Evolutionary conservation across 1,140 invertebrate species (phyloP).

Genomic region (Pseudomyrmex sp.): DNA sequence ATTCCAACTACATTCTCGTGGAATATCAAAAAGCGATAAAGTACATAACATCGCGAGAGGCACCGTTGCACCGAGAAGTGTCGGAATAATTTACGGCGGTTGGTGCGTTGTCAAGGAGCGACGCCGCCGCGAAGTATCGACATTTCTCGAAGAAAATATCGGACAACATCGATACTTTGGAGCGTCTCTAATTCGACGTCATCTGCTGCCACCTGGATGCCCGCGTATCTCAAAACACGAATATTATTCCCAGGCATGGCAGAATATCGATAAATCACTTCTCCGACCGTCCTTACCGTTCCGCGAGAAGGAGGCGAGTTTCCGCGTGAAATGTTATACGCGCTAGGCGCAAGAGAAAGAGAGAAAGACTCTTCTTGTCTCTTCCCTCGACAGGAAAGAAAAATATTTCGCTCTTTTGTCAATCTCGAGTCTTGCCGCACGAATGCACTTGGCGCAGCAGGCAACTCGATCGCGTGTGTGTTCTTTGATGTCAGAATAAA

Average conservation of each 20-base stretch:
- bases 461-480: constrained; percentile 20
- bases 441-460: neutral
- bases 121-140: constrained; percentile 15
- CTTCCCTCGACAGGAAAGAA: constrained; percentile 3
- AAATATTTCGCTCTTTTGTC: constrained; percentile 52
- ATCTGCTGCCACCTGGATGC: constrained; percentile 38
- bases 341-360: constrained; percentile 17
- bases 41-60: too few relatives aligned
- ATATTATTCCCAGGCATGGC: constrained; percentile 46
- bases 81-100: constrained; percentile 36
- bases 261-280: constrained; percentile 54
- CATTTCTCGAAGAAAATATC: constrained; percentile 30
- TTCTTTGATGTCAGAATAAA: neutral
- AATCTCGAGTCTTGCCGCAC: constrained; percentile 17
- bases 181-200: constrained; percentile 47
- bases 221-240: constrained; percentile 48
- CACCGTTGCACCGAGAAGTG: neutral
- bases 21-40: constrained; percentile 16
- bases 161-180: constrained; percentile 42
- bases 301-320: neutral
- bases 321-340: constrained; percentile 14
- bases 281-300: constrained; percentile 5
- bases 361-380: neutral
- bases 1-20: neutral
- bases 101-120: constrained; percentile 35